These are phyloP conservation scores for Mionectes olivaceus DNA, from an alignment of 2,797 vertebrate species.

Conservation along the genomic window DNA sequence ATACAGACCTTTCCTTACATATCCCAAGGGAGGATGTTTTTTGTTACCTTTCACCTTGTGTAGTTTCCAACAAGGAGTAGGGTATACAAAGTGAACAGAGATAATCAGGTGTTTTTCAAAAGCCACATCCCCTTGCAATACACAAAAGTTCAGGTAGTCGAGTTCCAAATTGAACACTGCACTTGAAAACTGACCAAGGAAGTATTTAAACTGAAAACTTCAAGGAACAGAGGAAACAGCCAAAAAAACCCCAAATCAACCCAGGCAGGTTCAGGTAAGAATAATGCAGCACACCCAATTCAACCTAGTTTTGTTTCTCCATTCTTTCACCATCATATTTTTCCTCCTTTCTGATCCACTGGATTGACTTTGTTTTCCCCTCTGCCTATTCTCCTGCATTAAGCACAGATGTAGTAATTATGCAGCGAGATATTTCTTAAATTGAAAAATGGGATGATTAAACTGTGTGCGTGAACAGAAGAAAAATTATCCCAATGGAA, in stretches of 20 bases:
- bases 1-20: background rate
- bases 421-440: background rate
- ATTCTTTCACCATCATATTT: background rate
- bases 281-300: background rate
- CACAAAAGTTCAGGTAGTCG: background rate
- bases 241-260: background rate
- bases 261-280: background rate
- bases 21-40: background rate
- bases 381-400: background rate
- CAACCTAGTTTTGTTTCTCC: background rate
- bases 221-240: background rate
- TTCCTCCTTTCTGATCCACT: background rate
- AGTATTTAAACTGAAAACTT: background rate
- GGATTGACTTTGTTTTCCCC: background rate
- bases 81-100: background rate
- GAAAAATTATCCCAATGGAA: background rate
- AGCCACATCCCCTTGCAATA: background rate
- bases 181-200: background rate
- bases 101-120: background rate
- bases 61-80: background rate
- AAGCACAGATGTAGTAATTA: background rate
- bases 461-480: background rate
- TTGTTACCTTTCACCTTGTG: background rate
- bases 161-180: background rate
- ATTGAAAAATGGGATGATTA: background rate